Percentiles rank a stretch among this genome's conserved stretches.
Conservation (phyloP, 2,888 invertebrate genomes). For the Gasteruption jaculator region DNA sequence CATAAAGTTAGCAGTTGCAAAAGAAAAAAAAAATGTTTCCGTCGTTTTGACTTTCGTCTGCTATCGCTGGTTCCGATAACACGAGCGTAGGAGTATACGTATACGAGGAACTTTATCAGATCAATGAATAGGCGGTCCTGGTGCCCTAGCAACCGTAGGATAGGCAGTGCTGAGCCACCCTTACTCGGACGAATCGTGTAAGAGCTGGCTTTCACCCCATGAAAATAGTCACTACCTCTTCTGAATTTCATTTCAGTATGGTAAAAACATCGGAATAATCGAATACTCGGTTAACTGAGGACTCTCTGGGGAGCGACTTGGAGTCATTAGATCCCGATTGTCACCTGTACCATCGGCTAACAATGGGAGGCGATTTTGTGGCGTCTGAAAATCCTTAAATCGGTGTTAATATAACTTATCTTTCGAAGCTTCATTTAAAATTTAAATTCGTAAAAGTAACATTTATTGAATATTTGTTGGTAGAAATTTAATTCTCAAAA, state of each 20-base stretch:
- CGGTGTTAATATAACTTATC: no score
- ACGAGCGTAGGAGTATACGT: no score
- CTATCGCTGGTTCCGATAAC: no score
- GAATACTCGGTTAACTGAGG: slow-evolving; percentile 14
- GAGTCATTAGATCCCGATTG: slow-evolving; percentile 4
- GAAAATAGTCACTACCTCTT: slow-evolving; percentile 31
- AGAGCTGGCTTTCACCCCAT: slow-evolving; percentile 26
- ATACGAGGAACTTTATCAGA: slow-evolving; percentile 43
- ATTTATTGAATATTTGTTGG: no score
- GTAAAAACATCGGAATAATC: slow-evolving; percentile 29
- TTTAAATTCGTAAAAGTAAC: no score
- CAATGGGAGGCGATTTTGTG: slow-evolving; percentile 17
- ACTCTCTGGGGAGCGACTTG: no score
- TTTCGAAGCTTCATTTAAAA: no score
- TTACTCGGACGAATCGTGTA: slow-evolving; percentile 36
- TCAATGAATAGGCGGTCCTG: slow-evolving; percentile 46
- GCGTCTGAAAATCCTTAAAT: slow-evolving; percentile 19
- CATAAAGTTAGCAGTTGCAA: no score
- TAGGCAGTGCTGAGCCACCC: slow-evolving; percentile 30
- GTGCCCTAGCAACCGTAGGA: slow-evolving; percentile 35
- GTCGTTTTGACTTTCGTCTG: no score
- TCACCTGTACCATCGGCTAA: slow-evolving; percentile 8
- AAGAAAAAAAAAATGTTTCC: no score
- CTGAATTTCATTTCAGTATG: slow-evolving; percentile 29
- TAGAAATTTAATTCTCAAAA: no score